Base-by-base conservation (phyloP, 2,888 invertebrate species). In the Synanthedon andrenaeformis region DNA sequence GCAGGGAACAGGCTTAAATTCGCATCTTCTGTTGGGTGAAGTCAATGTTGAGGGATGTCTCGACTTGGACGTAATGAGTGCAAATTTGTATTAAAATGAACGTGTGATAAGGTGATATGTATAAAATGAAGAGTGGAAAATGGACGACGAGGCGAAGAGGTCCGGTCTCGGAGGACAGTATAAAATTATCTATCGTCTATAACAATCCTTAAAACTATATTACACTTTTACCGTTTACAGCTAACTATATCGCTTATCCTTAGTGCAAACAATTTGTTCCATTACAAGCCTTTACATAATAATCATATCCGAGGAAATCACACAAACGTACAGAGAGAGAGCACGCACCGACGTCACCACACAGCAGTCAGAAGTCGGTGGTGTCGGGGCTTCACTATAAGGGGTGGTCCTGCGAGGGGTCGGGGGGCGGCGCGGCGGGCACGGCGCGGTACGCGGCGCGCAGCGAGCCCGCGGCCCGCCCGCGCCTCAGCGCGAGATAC, bases 371-470 rank as follows among this genome's bases (percentile, higher is more conserved):
- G 64, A 67, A 70, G 66, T 72, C 69, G 60, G 71, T 67, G 65
- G 66, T 61, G 59, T 54, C 41, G 54, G 66, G 66, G 68, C 62
- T 70, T 71, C 81, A 81, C 84, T 84, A 84, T 84, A 83, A 84
- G 60, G 75, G 72, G 62, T 67, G 64, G 68, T 73, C 75, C 58
- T 67, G 72, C 55, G 68, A 62, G 53, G 74, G 59, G 61, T 69
- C 61, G 54, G 72, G 63, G 59, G 55, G 58, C 59, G 54, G 41
- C 48, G 55, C 56, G 51, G 60, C 48, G 50, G 70, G 72, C 67
- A 69, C 72, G 57, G 72, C 69, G 67, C 69, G 65, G 70, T 70
- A 70, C 52, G 67, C 67, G 53, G 64, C 62, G 55, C 62, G 58
- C 59, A 53, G 54, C 23, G 53, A 41, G 17, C 50, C 52, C 5